phyloP scores from a whole-genome alignment of 2,113 vertebrate species.

The Amphiprion ocellaris region DNA sequence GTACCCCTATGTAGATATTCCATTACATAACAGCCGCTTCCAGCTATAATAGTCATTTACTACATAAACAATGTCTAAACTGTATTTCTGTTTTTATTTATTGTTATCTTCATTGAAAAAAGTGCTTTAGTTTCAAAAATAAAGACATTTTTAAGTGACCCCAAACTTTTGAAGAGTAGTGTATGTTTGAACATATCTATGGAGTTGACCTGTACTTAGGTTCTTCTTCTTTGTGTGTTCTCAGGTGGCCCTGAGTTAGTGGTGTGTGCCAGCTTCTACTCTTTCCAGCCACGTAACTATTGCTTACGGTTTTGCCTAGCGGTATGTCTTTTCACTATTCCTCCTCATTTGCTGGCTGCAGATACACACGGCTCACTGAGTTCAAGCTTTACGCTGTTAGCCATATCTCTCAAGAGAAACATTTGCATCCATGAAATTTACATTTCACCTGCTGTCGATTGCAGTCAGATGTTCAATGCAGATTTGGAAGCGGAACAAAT shows the following conservation, averaged over 20 bases:
- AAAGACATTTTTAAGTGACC: too few relatives aligned
- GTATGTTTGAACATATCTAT: background rate
- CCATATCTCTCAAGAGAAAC: background rate
- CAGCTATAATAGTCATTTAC: too few relatives aligned
- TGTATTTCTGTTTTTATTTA: too few relatives aligned
- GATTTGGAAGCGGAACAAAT: background rate
- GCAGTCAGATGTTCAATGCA: background rate
- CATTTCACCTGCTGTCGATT: slow-evolving; percentile 15
- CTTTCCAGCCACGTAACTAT: slow-evolving; percentile 84
- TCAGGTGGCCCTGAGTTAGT: slow-evolving; percentile 77
- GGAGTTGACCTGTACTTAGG: background rate
- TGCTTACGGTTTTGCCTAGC: slow-evolving; percentile 84
- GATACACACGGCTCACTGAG: background rate
- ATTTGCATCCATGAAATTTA: slow-evolving; percentile 19
- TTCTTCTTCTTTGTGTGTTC: slow-evolving; percentile 14
- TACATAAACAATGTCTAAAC: too few relatives aligned
- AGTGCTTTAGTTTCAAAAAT: too few relatives aligned
- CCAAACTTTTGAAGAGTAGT: too few relatives aligned
- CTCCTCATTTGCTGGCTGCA: background rate
- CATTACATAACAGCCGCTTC: too few relatives aligned
- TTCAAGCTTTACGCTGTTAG: slow-evolving; percentile 3
- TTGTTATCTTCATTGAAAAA: too few relatives aligned
- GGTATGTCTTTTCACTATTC: slow-evolving; percentile 78
- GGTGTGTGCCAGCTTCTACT: slow-evolving; percentile 86
- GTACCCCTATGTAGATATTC: too few relatives aligned